Evolutionary conservation across 2,797 vertebrate genomes (phyloP), one percentile per base, ranked within the genome.

Genomic region (Melanitta fusca): DNA sequence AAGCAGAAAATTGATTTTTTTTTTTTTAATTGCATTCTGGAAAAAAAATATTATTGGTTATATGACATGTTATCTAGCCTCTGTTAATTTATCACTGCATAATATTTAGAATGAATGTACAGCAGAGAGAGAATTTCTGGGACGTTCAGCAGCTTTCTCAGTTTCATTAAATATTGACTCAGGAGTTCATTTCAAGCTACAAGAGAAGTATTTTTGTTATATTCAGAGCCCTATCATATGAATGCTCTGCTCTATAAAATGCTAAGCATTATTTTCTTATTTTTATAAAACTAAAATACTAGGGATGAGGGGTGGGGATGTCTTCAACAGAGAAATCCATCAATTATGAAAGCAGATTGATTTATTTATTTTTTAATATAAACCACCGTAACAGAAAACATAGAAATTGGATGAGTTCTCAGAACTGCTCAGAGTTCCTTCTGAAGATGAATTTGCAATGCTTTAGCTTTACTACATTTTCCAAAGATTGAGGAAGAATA

Each of bases 141-240:
- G 79, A 78, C 74, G 83, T 91, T 66, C 61, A 95, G 85, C 85
- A 84, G 71, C 73, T 84, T 91, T 88, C 84, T 93, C 87, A 51
- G 45, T 93, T 92, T 94, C 94, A 95, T 96, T 96, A 91, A 95
- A 92, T 94, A 80, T 86, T 85, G 95, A 96, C 96, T 80, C 65
- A 45, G 56, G 85, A 97, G 82, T 96, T 91, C 39, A 72, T 80
- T 51, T 92, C 73, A 85, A 93, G 77, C 72, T 84, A 80, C 66
- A 61, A 82, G 77, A 73, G 77, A 91, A 58, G 57, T 80, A 80
- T 74, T 96, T 92, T 3, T 65, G n/a, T 51, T 61, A 60, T 85
- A 62, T 93, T 91, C 53, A 54, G 57, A 89, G 58, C 57, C 34
- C 39, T 74, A 14, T 47, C 36, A 34, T 30, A 32, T 21, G 74